phyloP scores from a whole-genome alignment of 2,888 invertebrate genomes.

The Blera fallax region DNA sequence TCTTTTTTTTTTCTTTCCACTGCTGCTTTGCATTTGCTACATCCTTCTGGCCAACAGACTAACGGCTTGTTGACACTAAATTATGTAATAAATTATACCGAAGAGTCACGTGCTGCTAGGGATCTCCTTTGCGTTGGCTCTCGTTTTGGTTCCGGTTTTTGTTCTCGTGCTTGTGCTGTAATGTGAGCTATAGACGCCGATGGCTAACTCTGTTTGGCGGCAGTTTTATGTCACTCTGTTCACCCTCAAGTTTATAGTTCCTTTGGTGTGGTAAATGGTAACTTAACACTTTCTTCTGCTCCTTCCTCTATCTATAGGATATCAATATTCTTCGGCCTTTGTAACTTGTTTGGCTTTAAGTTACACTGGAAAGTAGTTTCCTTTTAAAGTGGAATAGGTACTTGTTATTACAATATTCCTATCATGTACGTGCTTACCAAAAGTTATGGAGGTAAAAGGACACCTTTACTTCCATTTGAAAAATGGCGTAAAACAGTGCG shows the following conservation, averaged over 20 bases:
- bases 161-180: constrained; percentile 27
- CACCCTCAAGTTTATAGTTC: constrained; percentile 35
- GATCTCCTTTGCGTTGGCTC: constrained; percentile 25
- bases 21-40: constrained; percentile 60
- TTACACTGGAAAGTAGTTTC: neutral
- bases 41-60: constrained; percentile 69
- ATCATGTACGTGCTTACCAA: neutral
- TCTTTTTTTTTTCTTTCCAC: constrained; percentile 16
- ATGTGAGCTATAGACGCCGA: constrained; percentile 19
- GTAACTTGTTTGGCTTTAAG: neutral
- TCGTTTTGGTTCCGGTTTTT: neutral
- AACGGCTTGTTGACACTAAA: constrained; percentile 72
- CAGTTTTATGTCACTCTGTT: constrained; percentile 52
- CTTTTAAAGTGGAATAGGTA: neutral
- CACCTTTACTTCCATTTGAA: no score
- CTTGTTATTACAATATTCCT: neutral
- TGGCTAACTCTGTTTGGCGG: constrained; percentile 48
- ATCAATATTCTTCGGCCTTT: constrained; percentile 16
- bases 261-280: neutral
- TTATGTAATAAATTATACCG: constrained; percentile 69
- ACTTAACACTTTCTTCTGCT: neutral
- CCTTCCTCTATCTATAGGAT: neutral
- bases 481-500: no score
- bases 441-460: neutral
- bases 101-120: constrained; percentile 65